Evolutionary conservation across 2,113 vertebrate species (phyloP).

Genomic region (Gorsachius goisagi): DNA sequence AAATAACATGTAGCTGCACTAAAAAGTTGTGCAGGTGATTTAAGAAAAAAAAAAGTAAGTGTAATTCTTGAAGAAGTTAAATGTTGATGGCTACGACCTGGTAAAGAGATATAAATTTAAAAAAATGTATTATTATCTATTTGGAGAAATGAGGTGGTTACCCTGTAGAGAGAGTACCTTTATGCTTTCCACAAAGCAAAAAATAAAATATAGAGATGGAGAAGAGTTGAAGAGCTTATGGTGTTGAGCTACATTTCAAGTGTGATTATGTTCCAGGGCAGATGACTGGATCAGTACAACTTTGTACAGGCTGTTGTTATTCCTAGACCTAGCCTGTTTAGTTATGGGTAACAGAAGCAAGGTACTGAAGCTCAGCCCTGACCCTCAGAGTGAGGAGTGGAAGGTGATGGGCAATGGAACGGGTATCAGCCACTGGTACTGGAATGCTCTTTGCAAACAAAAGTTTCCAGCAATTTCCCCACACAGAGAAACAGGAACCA

Average conservation of each 20-base stretch:
- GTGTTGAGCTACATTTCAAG: not conserved
- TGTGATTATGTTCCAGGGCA: not conserved
- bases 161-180: not conserved
- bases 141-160: not conserved
- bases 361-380: not conserved
- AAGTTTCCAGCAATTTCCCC: not conserved
- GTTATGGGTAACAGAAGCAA: not conserved
- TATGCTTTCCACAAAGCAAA: not conserved
- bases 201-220: not conserved
- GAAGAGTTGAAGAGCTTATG: not conserved
- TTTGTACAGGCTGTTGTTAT: not conserved
- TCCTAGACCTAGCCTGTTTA: not conserved
- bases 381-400: not conserved
- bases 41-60: not conserved
- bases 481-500: not conserved
- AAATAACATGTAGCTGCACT: not conserved
- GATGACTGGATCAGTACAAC: not conserved
- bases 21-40: not conserved
- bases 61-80: not conserved
- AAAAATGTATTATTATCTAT: not conserved
- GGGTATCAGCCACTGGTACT: not conserved
- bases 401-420: not conserved
- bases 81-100: not conserved
- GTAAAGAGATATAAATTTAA: not conserved
- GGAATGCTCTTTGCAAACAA: not conserved